These are phyloP conservation scores for Corynorhinus townsendii DNA, from an alignment of 2,113 vertebrate species.

Conservation along the genomic window DNA sequence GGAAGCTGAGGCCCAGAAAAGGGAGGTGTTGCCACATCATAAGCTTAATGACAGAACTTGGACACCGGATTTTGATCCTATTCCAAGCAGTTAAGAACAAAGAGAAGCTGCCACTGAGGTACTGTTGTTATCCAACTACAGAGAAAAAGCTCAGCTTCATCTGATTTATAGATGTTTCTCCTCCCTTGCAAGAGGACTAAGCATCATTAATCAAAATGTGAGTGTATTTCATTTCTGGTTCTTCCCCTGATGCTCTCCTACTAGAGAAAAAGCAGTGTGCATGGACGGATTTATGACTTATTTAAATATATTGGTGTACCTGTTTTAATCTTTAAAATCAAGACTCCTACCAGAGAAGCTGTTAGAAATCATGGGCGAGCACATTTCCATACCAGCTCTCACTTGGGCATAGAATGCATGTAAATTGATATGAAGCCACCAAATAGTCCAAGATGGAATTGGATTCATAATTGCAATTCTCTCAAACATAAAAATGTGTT, in stretches of 20 bases:
- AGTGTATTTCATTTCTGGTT: conserved; percentile 3
- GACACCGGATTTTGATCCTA: neutral
- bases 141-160: neutral
- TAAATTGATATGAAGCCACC: neutral
- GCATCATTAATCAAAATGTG: conserved; percentile 44
- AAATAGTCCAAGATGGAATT: neutral
- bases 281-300: neutral
- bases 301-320: neutral
- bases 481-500: neutral
- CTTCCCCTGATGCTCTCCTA: neutral
- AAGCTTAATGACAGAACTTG: neutral
- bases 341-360: neutral
- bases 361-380: neutral
- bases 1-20: neutral
- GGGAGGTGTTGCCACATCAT: neutral
- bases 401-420: neutral
- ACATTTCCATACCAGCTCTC: neutral
- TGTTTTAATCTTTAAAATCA: conserved; percentile 25
- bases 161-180: conserved; percentile 20
- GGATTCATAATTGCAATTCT: neutral
- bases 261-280: neutral
- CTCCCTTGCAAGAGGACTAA: neutral
- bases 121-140: neutral
- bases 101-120: conserved; percentile 7
- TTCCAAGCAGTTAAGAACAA: neutral